A percentile compares a stretch with the other conserved stretches of the same genome.
phyloP scores from a whole-genome alignment of 2,888 invertebrate genomes.

The Melinaea marsaeus region DNA sequence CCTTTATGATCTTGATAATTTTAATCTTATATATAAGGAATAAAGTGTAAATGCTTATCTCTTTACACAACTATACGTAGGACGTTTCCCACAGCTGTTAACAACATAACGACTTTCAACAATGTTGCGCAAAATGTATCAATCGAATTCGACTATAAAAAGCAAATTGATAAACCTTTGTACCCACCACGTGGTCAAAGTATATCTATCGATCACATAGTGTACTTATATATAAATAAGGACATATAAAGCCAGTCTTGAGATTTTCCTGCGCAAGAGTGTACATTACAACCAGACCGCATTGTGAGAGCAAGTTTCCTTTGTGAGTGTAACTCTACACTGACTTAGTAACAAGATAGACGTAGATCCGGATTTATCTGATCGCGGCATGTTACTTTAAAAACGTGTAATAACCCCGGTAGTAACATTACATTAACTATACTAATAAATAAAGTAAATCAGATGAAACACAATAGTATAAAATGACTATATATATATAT shows the following conservation, averaged over 20 bases:
- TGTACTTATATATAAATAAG: no score
- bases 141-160: no score
- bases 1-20: no score
- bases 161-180: no score
- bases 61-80: no score
- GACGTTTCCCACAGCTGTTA: no score
- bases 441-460: neutral
- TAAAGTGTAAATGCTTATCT: no score
- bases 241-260: neutral
- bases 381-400: slow-evolving; percentile 27
- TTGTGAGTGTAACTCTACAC: slow-evolving; percentile 51
- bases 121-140: no score
- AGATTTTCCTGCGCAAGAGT: slow-evolving; percentile 30
- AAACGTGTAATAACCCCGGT: slow-evolving; percentile 1
- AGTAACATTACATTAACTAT: neutral
- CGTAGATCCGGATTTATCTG: slow-evolving; percentile 29
- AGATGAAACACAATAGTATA: neutral
- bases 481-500: neutral
- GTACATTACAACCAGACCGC: slow-evolving; percentile 31
- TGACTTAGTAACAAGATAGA: slow-evolving; percentile 51
- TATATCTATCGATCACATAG: no score
- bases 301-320: slow-evolving; percentile 32
- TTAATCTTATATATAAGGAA: no score
- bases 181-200: no score
- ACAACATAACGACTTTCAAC: no score